These are phyloP conservation scores for Atrina japonica DNA, from an alignment of 2,888 invertebrate genomes.

Conservation along the genomic window DNA sequence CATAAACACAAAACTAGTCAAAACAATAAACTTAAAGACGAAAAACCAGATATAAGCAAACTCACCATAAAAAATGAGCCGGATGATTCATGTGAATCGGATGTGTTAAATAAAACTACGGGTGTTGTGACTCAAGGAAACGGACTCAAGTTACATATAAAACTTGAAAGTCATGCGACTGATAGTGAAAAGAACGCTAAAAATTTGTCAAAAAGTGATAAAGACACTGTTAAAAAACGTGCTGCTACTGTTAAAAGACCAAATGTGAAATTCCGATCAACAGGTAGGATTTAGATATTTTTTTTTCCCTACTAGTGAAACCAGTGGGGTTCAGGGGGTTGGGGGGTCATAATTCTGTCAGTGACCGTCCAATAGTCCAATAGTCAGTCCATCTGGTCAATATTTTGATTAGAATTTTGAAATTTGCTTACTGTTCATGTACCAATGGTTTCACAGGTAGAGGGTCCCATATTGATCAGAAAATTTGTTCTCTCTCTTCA, in stretches of 20 bases:
- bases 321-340: too few relatives aligned
- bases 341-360: too few relatives aligned
- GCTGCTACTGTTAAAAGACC: conserved; percentile 96
- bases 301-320: not conserved
- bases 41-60: conserved; percentile 79
- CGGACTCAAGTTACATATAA: conserved; percentile 62
- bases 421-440: too few relatives aligned
- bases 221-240: conserved; percentile 79
- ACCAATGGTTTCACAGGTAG: too few relatives aligned
- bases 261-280: conserved; percentile 94
- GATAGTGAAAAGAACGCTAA: conserved; percentile 42
- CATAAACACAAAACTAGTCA: conserved; percentile 66
- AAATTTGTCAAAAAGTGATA: conserved; percentile 36
- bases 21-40: conserved; percentile 46
- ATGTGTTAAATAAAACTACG: conserved; percentile 24
- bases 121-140: conserved; percentile 51
- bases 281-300: conserved; percentile 81
- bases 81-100: conserved; percentile 26
- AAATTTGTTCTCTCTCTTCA: too few relatives aligned
- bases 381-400: too few relatives aligned
- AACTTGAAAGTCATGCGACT: conserved; percentile 45
- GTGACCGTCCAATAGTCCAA: too few relatives aligned
- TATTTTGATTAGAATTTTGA: too few relatives aligned
- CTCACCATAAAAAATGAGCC: conserved; percentile 30
- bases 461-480: too few relatives aligned